Conservation (phyloP, 2,888 invertebrate species). For the Helicoverpa assulta region DNA sequence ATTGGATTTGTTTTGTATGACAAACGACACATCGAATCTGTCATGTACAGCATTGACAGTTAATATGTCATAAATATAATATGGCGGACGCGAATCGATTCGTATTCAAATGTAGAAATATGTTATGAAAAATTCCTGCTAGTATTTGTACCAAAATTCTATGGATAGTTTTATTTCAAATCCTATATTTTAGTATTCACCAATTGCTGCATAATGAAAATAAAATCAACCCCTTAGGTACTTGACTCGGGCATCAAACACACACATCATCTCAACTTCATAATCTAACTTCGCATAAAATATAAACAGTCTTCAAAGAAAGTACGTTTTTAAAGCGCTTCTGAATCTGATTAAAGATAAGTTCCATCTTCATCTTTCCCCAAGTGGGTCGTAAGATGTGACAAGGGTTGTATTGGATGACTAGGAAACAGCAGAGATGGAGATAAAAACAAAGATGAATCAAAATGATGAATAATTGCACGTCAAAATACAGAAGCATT, state of each 20-base stretch:
- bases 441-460: conserved; percentile 41
- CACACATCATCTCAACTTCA: too few relatives aligned
- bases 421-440: conserved; percentile 21
- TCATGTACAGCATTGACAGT: conserved; percentile 49
- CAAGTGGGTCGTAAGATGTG: conserved; percentile 42
- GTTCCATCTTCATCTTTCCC: conserved; percentile 31
- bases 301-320: conserved; percentile 13
- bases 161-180: conserved; percentile 8
- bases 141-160: conserved; percentile 1
- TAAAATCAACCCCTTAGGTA: not conserved
- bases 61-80: conserved; percentile 53
- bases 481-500: conserved; percentile 9
- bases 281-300: not conserved
- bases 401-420: conserved; percentile 53
- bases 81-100: conserved; percentile 43
- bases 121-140: not conserved
- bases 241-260: too few relatives aligned
- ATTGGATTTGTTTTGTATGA: conserved; percentile 54
- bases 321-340: conserved; percentile 31
- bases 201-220: not conserved
- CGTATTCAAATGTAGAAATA: conserved; percentile 16
- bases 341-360: conserved; percentile 38
- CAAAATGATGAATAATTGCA: conserved; percentile 28
- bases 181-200: not conserved
- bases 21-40: conserved; percentile 55